Base-by-base conservation (phyloP, 1,140 invertebrate genomes). In the Pantala flavescens region DNA sequence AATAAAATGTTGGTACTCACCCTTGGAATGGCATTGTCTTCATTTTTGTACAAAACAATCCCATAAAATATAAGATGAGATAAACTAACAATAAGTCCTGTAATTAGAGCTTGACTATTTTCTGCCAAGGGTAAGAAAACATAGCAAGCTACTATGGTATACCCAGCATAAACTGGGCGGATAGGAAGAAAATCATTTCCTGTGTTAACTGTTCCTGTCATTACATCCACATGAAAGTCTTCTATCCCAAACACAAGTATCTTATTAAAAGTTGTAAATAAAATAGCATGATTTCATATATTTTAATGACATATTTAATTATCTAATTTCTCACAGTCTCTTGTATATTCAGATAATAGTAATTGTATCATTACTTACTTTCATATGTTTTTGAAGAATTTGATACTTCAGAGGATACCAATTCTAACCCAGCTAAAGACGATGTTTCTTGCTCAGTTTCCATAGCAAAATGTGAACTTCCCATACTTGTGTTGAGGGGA, bases 71-170 rank as follows among this genome's bases (percentile, higher is more conserved):
- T 72, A 71, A 74, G 12, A 77, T 23, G 70, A 74, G 28, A 74
- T 24, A 75, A 72, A 71, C 63, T 72, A 72, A 76, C 43, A 19
- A 72, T 43, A 12, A 77, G 74, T 24, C 19, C 12, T 24, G 72
- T 74, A 23, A 19, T 75, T 24, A 49, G 74, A 24, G 21, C 73
- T 70, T 24, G 70, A 75, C 74, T 28, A 10, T 55, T 49, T 21
- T 23, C 5, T 43, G 87, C 86, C 74, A 93, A 85, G 11, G 91
- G 91, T 75, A 94, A 84, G 79, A 93, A 94, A 77, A 93, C 87
- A 79, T 94, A 93, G 74, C 90, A 89, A 0, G 89, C 88, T 70
- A 93, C 84, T 0, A 93, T 82, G 0, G 89, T 86, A 80, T 91
- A 88, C 0, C 90, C 89, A 11, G 87, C 85, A 78, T 90, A 91